phyloP scores from a whole-genome alignment of 92 coral and sea anemone genomes.

The Desmophyllum pertusum region DNA sequence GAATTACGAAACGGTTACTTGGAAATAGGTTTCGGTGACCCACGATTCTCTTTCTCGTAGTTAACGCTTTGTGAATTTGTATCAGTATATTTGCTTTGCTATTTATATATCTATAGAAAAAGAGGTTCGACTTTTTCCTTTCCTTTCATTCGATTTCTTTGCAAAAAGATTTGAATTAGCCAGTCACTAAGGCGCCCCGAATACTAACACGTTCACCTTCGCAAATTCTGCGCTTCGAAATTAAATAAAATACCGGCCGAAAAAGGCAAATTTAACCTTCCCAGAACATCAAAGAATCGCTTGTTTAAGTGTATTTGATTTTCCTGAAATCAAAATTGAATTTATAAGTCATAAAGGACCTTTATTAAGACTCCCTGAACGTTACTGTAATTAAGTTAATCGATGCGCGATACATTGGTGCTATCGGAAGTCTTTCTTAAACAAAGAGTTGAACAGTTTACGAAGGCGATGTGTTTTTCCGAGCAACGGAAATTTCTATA shows the following conservation, averaged over 20 bases:
- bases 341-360: constrained; percentile 21
- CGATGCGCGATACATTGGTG: background rate
- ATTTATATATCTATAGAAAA: background rate
- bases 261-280: background rate
- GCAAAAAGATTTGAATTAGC: background rate
- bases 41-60: background rate
- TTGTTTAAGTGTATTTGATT: constrained; percentile 31
- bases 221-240: background rate
- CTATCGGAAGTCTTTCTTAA: background rate
- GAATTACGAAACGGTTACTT: constrained; percentile 21
- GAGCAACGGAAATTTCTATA: background rate
- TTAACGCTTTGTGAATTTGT: background rate
- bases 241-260: background rate
- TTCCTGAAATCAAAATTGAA: constrained; percentile 39
- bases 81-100: background rate
- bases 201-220: background rate
- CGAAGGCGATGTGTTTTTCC: background rate
- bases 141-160: constrained; percentile 6
- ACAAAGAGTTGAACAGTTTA: constrained; percentile 23
- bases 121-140: background rate
- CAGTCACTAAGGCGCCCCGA: constrained; percentile 18
- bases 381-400: constrained; percentile 14
- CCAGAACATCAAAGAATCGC: background rate
- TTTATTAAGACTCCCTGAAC: constrained; percentile 8
- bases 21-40: constrained; percentile 4